A percentile compares a stretch with the other conserved stretches of the same genome.
These are phyloP conservation scores for Steinernema scapterisci DNA, from an alignment of 2,888 invertebrate genomes.

Conservation along the genomic window DNA sequence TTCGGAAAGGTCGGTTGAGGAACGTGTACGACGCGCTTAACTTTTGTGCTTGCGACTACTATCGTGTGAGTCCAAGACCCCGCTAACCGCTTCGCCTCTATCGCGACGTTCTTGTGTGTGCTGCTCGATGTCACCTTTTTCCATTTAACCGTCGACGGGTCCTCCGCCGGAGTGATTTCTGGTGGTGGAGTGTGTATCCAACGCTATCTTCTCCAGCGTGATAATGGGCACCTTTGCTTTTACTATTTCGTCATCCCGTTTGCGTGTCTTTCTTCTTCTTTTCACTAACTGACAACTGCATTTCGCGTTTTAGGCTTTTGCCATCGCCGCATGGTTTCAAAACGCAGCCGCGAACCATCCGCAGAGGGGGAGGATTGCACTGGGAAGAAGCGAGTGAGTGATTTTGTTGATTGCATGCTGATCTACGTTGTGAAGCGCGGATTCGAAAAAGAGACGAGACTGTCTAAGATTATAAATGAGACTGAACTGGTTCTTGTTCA, in stretches of 20 bases:
- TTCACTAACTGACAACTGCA: background rate
- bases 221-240: background rate
- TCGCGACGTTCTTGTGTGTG: background rate
- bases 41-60: background rate
- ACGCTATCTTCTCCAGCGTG: background rate
- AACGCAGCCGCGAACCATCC: slow-evolving; percentile 4
- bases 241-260: background rate
- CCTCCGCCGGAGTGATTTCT: too few relatives aligned
- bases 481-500: too few relatives aligned
- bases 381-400: slow-evolving; percentile 21
- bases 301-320: slow-evolving; percentile 7
- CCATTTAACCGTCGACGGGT: too few relatives aligned
- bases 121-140: too few relatives aligned
- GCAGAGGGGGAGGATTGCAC: background rate
- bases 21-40: background rate
- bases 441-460: too few relatives aligned
- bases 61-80: background rate
- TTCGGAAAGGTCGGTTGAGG: slow-evolving; percentile 23
- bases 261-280: background rate
- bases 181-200: too few relatives aligned
- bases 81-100: background rate
- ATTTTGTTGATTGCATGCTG: background rate
- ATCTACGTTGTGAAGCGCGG: too few relatives aligned
- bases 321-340: background rate
- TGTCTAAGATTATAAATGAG: too few relatives aligned